Conservation (phyloP, 2,113 vertebrate species). For the Callorhinus ursinus region DNA sequence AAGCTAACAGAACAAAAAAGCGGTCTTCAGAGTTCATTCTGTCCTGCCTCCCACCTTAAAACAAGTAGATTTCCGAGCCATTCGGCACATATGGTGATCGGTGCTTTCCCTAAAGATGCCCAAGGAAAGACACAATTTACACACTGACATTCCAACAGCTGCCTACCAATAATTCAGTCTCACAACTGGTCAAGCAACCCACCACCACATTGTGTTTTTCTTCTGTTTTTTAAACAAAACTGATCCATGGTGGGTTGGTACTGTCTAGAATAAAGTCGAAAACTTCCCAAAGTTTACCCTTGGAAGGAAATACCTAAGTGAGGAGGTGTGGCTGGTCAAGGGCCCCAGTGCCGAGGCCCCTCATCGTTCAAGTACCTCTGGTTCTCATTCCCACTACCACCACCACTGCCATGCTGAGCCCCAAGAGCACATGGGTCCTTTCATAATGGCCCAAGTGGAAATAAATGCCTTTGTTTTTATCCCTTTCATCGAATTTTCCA, state of each 20-base stretch:
- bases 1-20: neutral
- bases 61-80: neutral
- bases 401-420: neutral
- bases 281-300: neutral
- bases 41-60: neutral
- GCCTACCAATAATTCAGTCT: neutral
- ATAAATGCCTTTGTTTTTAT: neutral
- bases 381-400: too few species aligned
- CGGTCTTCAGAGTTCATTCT: neutral
- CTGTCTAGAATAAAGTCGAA: neutral
- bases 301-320: neutral
- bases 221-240: neutral
- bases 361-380: neutral
- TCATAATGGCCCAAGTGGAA: neutral
- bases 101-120: neutral
- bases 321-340: neutral
- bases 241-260: neutral
- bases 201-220: neutral
- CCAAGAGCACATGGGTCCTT: neutral
- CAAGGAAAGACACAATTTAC: neutral
- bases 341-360: accelerated
- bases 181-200: neutral
- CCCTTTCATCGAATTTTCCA: neutral
- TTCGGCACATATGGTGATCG: neutral
- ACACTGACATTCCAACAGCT: neutral